Evolutionary conservation across 64 coral and sea anemone species (phyloP), one percentile per base, ranked within the genome.

Genomic region (Catalaphyllia jardinei): DNA sequence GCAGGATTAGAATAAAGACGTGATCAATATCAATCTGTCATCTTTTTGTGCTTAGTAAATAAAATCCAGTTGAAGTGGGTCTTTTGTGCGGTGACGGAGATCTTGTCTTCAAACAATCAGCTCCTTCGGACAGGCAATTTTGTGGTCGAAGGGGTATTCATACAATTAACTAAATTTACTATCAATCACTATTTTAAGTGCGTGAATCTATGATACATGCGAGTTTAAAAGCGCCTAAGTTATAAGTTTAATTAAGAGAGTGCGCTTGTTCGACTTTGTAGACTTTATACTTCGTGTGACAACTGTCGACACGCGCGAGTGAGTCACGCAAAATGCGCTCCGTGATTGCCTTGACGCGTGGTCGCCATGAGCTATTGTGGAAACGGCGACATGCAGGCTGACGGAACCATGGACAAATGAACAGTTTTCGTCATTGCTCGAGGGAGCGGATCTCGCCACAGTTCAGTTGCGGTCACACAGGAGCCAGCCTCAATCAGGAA

Each of bases 321-420:
- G 17, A 24, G 19, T 85, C 62, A 71, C 38, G 62, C 30, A 51
- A 85, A 51, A 71, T 69, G 62, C 24, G 16, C 35, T 50, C 33
- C 22, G 11, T 15, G 28, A 14, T 71, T 85, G 69, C 81, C 63
- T 85, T 10, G 62, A 51, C 33, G 18, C 39, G 24, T 51, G 81
- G 81, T 85, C 22, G 35, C 19, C 61, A 51, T 71, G 18, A 29
- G 24, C 62, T 15, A 85, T 85, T 85, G 81, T 85, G 4, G n/a
- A 71, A 29, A 71, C 24, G 81, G 62, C 31, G 81, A 67, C 81
- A 71, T 71, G n/a, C 13, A 49, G 60, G 12, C 81, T 85, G 14
- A 49, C 33, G 81, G 81, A 85, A 51, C 27, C 81, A 85, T 60
- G 81, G 81, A 50, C 63, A 85, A 85, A 50, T 85, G 81, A n/a